Evolutionary conservation across 2,888 invertebrate genomes (phyloP).

Genomic region (Leptopilina syphax): DNA sequence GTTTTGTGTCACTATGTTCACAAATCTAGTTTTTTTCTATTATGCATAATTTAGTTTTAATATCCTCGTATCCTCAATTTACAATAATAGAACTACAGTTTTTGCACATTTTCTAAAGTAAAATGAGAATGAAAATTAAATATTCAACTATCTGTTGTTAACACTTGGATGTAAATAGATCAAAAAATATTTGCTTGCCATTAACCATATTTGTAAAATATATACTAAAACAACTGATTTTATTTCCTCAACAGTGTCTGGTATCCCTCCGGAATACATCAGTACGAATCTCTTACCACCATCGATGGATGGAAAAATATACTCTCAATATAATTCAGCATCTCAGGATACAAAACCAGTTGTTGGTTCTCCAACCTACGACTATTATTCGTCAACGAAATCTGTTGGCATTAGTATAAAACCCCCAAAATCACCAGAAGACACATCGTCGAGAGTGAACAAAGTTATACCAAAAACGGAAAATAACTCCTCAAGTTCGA

Average conservation of each 20-base stretch:
- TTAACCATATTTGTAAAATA: too few relatives aligned
- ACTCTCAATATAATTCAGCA: slow-evolving; percentile 69
- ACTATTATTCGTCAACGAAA: slow-evolving; percentile 70
- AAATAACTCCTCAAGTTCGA: slow-evolving; percentile 72
- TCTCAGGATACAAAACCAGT: slow-evolving; percentile 72
- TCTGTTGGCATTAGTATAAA: slow-evolving; percentile 76
- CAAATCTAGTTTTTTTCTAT: too few relatives aligned
- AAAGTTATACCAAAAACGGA: slow-evolving; percentile 73
- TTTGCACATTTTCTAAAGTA: too few relatives aligned
- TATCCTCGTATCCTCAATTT: too few relatives aligned
- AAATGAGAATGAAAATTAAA: too few relatives aligned
- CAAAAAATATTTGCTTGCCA: too few relatives aligned
- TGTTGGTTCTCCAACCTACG: slow-evolving; percentile 70
- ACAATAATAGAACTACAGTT: too few relatives aligned
- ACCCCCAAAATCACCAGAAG: slow-evolving; percentile 78
- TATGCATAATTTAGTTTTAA: too few relatives aligned
- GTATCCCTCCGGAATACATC: slow-evolving; percentile 74
- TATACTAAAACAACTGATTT: too few relatives aligned
- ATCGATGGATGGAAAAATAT: slow-evolving; percentile 73
- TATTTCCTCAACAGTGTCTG: slow-evolving; percentile 65
- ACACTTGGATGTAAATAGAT: too few relatives aligned
- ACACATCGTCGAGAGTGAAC: slow-evolving; percentile 62
- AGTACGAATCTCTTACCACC: slow-evolving; percentile 72
- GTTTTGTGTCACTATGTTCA: too few relatives aligned
- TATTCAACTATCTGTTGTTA: too few relatives aligned